These are phyloP conservation scores for Thalassarche chlororhynchos DNA, from an alignment of 2,113 vertebrate species.

Conservation along the genomic window DNA sequence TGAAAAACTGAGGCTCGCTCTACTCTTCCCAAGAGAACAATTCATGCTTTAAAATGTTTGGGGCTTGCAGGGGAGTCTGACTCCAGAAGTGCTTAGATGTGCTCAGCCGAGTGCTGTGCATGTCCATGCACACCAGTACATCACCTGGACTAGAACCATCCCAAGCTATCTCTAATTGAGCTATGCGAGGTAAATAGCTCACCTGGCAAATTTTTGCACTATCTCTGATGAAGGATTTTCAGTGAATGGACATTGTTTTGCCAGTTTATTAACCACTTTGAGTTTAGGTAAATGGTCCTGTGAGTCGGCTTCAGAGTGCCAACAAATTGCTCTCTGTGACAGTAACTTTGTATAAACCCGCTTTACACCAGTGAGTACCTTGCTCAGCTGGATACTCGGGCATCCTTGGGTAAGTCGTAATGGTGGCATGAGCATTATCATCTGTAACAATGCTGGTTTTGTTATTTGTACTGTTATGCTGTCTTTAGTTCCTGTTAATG, in stretches of 20 bases:
- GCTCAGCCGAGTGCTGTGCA: rapidly evolving
- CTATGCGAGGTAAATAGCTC: neutral
- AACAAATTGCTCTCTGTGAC: neutral
- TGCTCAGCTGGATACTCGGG: neutral
- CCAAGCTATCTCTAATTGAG: neutral
- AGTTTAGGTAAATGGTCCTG: neutral
- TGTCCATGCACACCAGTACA: neutral
- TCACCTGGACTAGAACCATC: neutral
- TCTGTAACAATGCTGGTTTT: neutral
- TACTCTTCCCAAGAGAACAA: neutral
- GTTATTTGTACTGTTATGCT: neutral
- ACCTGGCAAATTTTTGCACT: neutral
- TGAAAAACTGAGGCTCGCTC: neutral
- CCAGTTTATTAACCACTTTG: neutral
- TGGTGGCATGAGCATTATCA: neutral
- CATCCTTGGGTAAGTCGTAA: neutral
- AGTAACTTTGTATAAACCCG: neutral
- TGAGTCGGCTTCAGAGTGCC: neutral
- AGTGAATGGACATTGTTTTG: neutral
- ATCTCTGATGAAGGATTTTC: neutral
- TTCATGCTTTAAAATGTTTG: rapidly evolving
- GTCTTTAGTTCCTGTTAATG: neutral
- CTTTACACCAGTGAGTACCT: neutral
- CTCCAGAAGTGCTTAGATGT: neutral
- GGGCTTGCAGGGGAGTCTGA: neutral